Conservation (phyloP, 2,113 vertebrate genomes). For the Triplophysa rosa region DNA sequence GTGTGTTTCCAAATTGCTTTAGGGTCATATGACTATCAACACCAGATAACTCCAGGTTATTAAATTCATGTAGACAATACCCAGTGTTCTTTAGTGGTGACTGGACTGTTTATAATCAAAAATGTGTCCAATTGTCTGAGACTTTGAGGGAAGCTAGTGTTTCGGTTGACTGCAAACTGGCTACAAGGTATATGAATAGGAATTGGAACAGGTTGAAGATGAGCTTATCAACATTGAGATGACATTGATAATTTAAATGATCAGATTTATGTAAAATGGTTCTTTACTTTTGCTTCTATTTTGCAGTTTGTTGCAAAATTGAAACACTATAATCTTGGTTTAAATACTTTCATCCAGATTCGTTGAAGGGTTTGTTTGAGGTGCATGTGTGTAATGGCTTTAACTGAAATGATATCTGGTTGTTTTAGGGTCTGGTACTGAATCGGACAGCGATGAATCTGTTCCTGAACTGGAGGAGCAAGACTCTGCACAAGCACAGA, state of each 20-base stretch:
- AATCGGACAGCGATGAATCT: constrained; percentile 98
- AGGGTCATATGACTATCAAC: neutral
- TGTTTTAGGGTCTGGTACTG: constrained; percentile 90
- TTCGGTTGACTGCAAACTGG: neutral
- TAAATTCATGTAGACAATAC: neutral
- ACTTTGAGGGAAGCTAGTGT: neutral
- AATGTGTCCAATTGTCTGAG: no score
- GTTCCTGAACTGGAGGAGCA: constrained; percentile 98
- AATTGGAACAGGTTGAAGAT: neutral
- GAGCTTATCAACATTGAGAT: neutral
- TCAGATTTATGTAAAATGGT: neutral
- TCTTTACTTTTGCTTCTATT: neutral
- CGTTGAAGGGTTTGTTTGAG: no score
- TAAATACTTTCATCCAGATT: no score
- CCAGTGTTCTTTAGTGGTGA: neutral
- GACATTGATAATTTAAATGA: neutral
- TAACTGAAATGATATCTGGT: constrained; percentile 33
- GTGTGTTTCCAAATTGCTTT: neutral
- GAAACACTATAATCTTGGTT: no score
- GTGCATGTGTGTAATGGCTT: neutral
- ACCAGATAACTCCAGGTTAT: neutral
- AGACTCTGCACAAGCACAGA: constrained; percentile 84
- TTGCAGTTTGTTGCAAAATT: neutral
- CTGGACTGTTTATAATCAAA: constrained; percentile 36
- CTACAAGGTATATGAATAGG: no score